Conservation (phyloP, 1,140 invertebrate genomes). For the Cylas formicarius region DNA sequence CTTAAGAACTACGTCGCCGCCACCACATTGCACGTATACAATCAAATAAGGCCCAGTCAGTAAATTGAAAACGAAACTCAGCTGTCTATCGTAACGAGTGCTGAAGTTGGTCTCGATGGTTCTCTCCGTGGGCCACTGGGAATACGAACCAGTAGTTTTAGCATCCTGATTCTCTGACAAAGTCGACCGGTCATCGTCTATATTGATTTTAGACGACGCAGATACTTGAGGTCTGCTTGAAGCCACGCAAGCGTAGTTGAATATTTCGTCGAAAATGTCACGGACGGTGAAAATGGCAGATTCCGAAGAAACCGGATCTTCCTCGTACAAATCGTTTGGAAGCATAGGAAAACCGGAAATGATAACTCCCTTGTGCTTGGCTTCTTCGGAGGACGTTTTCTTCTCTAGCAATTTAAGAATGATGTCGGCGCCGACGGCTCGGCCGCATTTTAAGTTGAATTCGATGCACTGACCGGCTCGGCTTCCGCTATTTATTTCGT, state of each 20-base stretch:
- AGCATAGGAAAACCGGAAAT: slow-evolving; percentile 53
- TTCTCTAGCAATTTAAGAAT: slow-evolving; percentile 45
- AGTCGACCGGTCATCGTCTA: slow-evolving; percentile 31
- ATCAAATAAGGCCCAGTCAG: slow-evolving; percentile 44
- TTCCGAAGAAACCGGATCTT: slow-evolving; percentile 43
- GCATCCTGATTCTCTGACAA: slow-evolving; percentile 5
- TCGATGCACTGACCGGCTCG: slow-evolving; percentile 46
- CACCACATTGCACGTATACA: slow-evolving; percentile 47
- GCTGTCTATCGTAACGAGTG: slow-evolving; percentile 31
- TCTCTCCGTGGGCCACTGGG: neutral
- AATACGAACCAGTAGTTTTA: too few species aligned
- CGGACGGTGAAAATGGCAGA: slow-evolving; percentile 42
- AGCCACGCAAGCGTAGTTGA: slow-evolving; percentile 34
- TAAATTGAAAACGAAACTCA: slow-evolving; percentile 33
- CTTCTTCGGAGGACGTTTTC: slow-evolving; percentile 44
- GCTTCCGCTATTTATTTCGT: slow-evolving; percentile 47
- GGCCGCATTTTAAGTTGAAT: slow-evolving; percentile 47
- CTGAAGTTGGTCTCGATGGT: slow-evolving; percentile 14
- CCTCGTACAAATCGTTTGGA: slow-evolving; percentile 37
- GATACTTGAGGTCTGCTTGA: slow-evolving; percentile 21
- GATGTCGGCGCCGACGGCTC: slow-evolving; percentile 42
- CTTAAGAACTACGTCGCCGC: slow-evolving; percentile 45
- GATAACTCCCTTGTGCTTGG: slow-evolving; percentile 51
- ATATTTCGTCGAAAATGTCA: slow-evolving; percentile 43
- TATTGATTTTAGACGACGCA: slow-evolving; percentile 17